Conservation (phyloP, 1,140 invertebrate species). For the Arion vulgaris region DNA sequence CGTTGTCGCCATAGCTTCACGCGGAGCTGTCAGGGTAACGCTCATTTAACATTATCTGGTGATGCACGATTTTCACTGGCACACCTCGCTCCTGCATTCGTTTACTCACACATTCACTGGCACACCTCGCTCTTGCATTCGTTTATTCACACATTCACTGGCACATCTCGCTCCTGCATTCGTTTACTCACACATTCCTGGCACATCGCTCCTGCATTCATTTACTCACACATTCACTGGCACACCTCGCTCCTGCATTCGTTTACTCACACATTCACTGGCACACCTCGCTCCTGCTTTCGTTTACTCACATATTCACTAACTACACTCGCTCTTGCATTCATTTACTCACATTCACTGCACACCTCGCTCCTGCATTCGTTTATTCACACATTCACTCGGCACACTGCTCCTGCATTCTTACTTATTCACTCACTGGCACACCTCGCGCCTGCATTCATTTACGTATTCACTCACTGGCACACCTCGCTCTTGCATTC, state of each 20-base stretch:
- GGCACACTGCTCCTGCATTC: neutral
- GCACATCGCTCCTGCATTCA: neutral
- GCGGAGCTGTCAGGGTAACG: no score
- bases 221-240: neutral
- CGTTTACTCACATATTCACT: neutral
- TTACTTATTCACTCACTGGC: slow-evolving; percentile 1
- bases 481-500: slow-evolving; percentile 2
- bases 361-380: neutral
- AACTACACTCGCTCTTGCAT: no score
- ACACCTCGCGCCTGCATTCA: neutral
- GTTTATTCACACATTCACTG: no score
- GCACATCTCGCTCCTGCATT: neutral
- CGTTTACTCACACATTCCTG: neutral
- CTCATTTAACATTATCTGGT: no score
- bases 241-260: neutral
- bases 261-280: neutral
- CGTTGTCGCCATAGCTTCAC: no score
- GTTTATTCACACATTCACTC: neutral
- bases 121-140: no score
- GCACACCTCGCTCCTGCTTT: neutral
- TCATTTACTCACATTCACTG: neutral
- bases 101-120: no score
- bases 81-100: no score
- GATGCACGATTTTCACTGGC: no score
- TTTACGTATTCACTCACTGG: slow-evolving; percentile 13